Evolutionary conservation across 92 coral and sea anemone species (phyloP), one percentile per base, ranked within the genome.

Genomic region (Scolanthus callimorphus): DNA sequence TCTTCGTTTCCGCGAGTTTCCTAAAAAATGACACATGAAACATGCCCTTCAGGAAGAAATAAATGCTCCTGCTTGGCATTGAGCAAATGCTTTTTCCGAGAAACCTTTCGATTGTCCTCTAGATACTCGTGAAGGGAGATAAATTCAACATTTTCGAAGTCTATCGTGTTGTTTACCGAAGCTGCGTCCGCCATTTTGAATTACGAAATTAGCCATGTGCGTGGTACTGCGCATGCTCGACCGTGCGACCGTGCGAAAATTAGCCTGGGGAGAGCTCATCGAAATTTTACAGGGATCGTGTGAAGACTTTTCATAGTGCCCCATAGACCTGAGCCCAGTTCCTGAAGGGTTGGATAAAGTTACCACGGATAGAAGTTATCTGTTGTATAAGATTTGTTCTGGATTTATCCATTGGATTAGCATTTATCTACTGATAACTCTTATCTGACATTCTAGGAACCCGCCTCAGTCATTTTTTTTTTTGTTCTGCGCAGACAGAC

Each of bases 181-280:
- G 13, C 20, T 1, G 17, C 17, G 17, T 13, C 38, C 38, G 38
- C 38, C 38, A 2, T 2, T 11, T 1, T 47, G 3, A 57, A 17
- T 26, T 62, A 24, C 29, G 25, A 62, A 47, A 62, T 62, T 47
- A 62, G 58, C 69, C 69, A 48, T 48, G 69, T 62, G 58, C 31
- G 9, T 1, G 13, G 25, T 25, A 62, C 25, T 20, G 31, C 69
- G 69, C 69, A 11, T 48, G 69, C 69, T 41, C 69, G 38, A 13
- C 19, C 11, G 31, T 47, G 15, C n/a, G 58, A 20, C 39, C 38
- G 24, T 24, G 56, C 25, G 41, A 44, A 15, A 12, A 3, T 27
- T 25, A 30, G 69, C 26, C 69, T 62, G 69, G 44, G 20, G 29
- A 55, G 44, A 62, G 69, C 45, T n/a, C 27, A 37, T 31, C 49